These are phyloP conservation scores for Acrobasis repandana DNA, from an alignment of 2,888 invertebrate genomes.

Conservation along the genomic window DNA sequence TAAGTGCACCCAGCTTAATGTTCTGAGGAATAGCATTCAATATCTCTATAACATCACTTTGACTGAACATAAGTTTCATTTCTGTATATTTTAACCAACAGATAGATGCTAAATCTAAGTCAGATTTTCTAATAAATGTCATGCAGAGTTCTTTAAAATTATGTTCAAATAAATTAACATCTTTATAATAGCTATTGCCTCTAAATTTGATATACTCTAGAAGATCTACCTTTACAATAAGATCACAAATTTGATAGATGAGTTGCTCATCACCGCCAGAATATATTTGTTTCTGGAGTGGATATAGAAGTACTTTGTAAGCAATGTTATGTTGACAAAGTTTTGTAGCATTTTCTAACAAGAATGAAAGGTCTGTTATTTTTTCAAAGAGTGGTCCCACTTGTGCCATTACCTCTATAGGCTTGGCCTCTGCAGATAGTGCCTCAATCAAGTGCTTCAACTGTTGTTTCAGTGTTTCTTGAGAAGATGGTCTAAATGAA, in stretches of 20 bases:
- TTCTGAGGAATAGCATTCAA: constrained; percentile 66
- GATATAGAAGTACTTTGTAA: constrained; percentile 61
- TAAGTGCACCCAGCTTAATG: constrained; percentile 69
- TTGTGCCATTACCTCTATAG: constrained; percentile 46
- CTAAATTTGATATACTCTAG: constrained; percentile 69
- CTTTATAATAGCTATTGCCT: constrained; percentile 57
- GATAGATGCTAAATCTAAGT: constrained; percentile 74
- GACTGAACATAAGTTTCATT: constrained; percentile 46
- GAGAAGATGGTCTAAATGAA: constrained; percentile 45
- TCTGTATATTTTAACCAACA: constrained; percentile 75
- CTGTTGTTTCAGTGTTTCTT: constrained; percentile 59
- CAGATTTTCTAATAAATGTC: constrained; percentile 62
- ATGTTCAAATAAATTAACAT: constrained; percentile 57
- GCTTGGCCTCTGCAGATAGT: constrained; percentile 34
- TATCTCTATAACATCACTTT: constrained; percentile 60
- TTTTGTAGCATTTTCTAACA: constrained; percentile 50
- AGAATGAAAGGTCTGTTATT: constrained; percentile 57
- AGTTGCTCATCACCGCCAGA: constrained; percentile 42
- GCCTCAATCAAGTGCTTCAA: constrained; percentile 40
- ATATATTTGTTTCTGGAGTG: constrained; percentile 61
- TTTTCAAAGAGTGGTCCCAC: constrained; percentile 57
- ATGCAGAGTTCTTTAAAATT: constrained; percentile 62
- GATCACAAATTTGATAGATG: constrained; percentile 50
- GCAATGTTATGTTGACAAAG: constrained; percentile 56
- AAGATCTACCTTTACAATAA: constrained; percentile 69